Conservation (phyloP, 1,140 invertebrate species). For the Brachionus asplanchnoidis region DNA sequence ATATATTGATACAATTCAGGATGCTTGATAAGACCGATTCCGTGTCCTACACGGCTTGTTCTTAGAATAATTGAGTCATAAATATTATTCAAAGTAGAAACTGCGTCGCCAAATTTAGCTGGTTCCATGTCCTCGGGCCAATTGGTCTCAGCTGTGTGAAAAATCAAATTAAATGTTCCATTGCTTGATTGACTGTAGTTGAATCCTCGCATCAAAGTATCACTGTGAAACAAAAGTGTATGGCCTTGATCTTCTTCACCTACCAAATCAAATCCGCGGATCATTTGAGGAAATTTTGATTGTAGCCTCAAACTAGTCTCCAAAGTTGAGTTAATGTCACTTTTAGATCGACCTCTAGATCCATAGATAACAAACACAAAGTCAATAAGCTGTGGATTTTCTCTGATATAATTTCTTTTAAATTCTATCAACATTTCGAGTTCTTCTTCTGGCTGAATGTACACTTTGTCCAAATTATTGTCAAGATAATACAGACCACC, state of each 20-base stretch:
- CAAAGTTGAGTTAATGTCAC: background rate
- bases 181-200: constrained; percentile 41
- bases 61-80: constrained; percentile 46
- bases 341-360: background rate
- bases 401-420: constrained; percentile 1
- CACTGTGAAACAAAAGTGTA: constrained; percentile 45
- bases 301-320: constrained; percentile 20
- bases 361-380: constrained; percentile 38
- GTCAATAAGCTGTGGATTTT: constrained; percentile 24
- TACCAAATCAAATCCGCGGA: constrained; percentile 47
- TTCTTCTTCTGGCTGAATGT: background rate
- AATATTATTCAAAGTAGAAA: constrained; percentile 44
- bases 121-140: constrained; percentile 47
- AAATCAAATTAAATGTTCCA: constrained; percentile 43
- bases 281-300: constrained; percentile 45
- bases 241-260: constrained; percentile 48
- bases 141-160: constrained; percentile 47
- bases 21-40: constrained; percentile 45
- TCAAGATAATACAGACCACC: constrained; percentile 22
- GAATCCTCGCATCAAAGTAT: constrained; percentile 40
- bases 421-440: constrained; percentile 5
- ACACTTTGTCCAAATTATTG: constrained; percentile 4
- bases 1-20: constrained; percentile 45
- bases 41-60: constrained; percentile 46
- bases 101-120: constrained; percentile 44